A percentile compares a stretch with the other conserved stretches of the same genome.
Conservation (phyloP, 2,797 vertebrate genomes). For the Macroramphosus scolopax region DNA sequence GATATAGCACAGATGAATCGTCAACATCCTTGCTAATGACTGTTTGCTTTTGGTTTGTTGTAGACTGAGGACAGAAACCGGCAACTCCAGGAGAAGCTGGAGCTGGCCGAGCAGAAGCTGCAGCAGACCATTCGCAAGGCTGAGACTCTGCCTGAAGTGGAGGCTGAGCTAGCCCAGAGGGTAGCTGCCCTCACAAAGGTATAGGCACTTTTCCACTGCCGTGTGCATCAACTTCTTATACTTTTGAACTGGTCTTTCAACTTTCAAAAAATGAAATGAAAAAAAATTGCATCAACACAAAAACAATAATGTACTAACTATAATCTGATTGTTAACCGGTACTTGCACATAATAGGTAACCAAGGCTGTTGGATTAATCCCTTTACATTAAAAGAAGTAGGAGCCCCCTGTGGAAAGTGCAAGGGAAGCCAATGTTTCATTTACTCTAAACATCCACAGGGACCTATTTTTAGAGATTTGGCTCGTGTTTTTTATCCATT, state of each 20-base stretch:
- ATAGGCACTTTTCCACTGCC: neutral
- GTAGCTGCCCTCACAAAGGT: constrained; percentile 96
- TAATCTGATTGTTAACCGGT: no score
- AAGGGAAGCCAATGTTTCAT: constrained; percentile 56
- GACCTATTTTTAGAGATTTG: constrained; percentile 53
- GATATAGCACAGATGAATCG: neutral
- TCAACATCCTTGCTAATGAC: neutral
- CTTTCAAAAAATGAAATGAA: no score
- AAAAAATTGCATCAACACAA: no score
- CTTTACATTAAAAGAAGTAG: constrained; percentile 10
- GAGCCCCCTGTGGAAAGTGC: constrained; percentile 22
- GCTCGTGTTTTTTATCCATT: constrained; percentile 56
- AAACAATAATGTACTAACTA: no score
- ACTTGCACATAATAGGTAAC: no score
- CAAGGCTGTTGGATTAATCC: no score
- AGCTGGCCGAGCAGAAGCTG: constrained; percentile 94
- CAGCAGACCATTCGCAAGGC: constrained; percentile 95
- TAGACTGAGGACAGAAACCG: constrained; percentile 93
- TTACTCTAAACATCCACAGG: constrained; percentile 44
- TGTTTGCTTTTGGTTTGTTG: constrained; percentile 25
- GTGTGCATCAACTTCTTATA: neutral
- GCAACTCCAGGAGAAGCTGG: constrained; percentile 92
- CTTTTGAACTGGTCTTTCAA: no score
- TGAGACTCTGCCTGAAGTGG: constrained; percentile 93
- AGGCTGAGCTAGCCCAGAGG: constrained; percentile 93